phyloP scores from a whole-genome alignment of 2,888 invertebrate species.

The Aradus depressus region DNA sequence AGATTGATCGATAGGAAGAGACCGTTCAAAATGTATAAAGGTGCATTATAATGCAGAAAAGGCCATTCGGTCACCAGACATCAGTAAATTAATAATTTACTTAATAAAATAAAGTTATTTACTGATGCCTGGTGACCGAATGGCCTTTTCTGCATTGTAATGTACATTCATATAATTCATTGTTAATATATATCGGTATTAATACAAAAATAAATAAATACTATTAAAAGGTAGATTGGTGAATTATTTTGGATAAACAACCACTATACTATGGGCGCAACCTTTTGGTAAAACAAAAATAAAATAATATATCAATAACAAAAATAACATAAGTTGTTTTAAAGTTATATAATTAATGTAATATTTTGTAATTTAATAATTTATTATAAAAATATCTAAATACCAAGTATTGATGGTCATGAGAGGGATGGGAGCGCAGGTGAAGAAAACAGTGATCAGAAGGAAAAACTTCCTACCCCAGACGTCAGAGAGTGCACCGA shows the following conservation, averaged over 20 bases:
- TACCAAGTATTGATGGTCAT: constrained; percentile 97
- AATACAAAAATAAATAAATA: too few relatives aligned
- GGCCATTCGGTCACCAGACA: too few relatives aligned
- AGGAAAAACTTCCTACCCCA: constrained; percentile 98
- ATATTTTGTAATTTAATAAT: not conserved
- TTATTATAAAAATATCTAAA: constrained; percentile 29
- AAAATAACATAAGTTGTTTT: not conserved
- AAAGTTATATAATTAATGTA: not conserved
- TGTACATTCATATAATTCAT: too few relatives aligned
- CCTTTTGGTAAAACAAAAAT: not conserved
- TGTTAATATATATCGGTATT: too few relatives aligned
- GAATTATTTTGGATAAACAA: not conserved
- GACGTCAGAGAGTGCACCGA: constrained; percentile 94
- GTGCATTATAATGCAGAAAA: not conserved
- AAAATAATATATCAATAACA: not conserved
- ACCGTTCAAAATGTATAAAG: not conserved
- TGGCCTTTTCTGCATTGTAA: too few relatives aligned
- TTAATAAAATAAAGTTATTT: constrained; percentile 1
- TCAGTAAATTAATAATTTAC: not conserved
- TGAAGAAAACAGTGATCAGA: constrained; percentile 94
- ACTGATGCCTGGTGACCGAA: too few relatives aligned
- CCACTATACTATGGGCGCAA: not conserved
- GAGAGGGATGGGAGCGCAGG: constrained; percentile 95
- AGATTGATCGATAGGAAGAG: not conserved
- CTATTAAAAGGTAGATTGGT: too few relatives aligned